Conservation (phyloP, 1,140 invertebrate species). For the Latrodectus geometricus region DNA sequence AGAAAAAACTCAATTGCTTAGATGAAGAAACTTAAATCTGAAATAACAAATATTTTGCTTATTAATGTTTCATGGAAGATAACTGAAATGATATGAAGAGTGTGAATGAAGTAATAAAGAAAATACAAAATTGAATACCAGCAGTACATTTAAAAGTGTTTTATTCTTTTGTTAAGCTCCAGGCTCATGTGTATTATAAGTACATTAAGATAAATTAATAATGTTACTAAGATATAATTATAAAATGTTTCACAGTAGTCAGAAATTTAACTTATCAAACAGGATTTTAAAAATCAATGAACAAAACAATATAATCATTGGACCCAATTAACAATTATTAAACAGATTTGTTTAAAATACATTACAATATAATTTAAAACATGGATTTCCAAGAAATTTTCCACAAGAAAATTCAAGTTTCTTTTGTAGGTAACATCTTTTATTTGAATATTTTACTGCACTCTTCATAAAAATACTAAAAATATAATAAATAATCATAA, state of each 20-base stretch:
- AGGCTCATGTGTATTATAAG: slow-evolving; percentile 53
- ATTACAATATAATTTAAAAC: neutral
- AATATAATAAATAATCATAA: too few species aligned
- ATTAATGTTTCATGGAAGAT: neutral
- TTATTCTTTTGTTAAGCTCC: slow-evolving; percentile 56
- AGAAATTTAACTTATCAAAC: neutral
- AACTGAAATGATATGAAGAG: too few species aligned
- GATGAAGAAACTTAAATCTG: neutral
- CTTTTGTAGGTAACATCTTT: too few species aligned
- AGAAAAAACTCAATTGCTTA: neutral
- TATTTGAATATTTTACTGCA: too few species aligned
- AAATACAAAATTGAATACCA: slow-evolving; percentile 8
- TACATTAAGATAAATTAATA: slow-evolving; percentile 36
- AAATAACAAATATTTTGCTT: neutral
- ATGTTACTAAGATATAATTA: neutral
- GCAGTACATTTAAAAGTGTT: slow-evolving; percentile 38
- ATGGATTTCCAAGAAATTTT: neutral
- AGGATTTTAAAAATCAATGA: slow-evolving; percentile 5
- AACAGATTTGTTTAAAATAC: neutral
- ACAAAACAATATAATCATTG: slow-evolving; percentile 13
- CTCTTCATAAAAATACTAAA: too few species aligned
- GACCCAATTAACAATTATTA: slow-evolving; percentile 53
- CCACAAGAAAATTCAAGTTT: too few species aligned
- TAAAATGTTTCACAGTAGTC: neutral
- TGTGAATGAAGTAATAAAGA: too few species aligned